phyloP scores from a whole-genome alignment of 2,888 invertebrate genomes.

The Dexiosoma caninum region DNA sequence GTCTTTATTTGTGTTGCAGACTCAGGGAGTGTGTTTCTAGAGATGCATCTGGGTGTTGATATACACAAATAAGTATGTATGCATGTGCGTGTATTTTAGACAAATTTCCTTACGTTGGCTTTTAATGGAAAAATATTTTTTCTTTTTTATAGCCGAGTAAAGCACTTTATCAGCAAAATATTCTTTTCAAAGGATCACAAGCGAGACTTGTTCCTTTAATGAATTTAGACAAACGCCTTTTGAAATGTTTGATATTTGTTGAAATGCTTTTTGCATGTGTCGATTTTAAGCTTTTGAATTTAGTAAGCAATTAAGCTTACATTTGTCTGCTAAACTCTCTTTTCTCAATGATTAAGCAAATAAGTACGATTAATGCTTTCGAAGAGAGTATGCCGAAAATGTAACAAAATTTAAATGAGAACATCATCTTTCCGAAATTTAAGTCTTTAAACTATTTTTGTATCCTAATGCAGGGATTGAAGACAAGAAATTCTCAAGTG shows the following conservation, averaged over 20 bases:
- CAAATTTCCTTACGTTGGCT: conserved; percentile 14
- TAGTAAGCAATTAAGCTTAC: conserved; percentile 8
- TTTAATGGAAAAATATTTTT: conserved; percentile 27
- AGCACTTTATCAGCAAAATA: conserved; percentile 24
- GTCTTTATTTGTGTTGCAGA: conserved; percentile 7
- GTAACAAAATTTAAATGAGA: no score
- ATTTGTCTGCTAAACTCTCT: not conserved
- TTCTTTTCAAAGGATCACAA: conserved; percentile 25
- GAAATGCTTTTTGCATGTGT: not conserved
- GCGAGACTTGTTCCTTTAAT: conserved; percentile 23
- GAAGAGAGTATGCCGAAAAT: no score
- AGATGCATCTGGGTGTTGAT: not conserved
- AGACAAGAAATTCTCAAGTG: no score
- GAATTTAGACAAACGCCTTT: conserved; percentile 24
- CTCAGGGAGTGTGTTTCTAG: not conserved
- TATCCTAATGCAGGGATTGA: no score
- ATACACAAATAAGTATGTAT: not conserved
- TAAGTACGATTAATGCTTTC: not conserved
- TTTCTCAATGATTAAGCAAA: not conserved
- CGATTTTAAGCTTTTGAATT: not conserved
- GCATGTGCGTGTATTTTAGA: not conserved
- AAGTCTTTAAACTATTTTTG: no score
- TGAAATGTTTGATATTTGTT: conserved; percentile 20
- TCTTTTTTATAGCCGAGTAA: conserved; percentile 5
- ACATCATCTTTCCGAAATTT: no score